phyloP scores from a whole-genome alignment of 2,113 vertebrate species.

The Speoplatyrhinus poulsoni region DNA sequence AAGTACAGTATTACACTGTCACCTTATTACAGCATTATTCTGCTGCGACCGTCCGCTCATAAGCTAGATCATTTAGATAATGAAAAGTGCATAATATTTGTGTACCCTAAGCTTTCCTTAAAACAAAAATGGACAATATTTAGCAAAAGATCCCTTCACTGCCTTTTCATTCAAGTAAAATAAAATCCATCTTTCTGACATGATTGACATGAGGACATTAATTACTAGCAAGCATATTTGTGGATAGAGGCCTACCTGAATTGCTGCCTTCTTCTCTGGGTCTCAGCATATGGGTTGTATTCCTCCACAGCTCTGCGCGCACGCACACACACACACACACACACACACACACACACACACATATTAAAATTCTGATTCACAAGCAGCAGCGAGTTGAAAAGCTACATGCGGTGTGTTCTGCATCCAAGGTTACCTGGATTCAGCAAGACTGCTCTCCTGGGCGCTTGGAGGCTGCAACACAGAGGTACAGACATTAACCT shows the following conservation, averaged over 20 bases:
- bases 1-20: conserved; percentile 32
- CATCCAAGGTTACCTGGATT: conserved; percentile 71
- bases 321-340: conserved; percentile 29
- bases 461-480: conserved; percentile 53
- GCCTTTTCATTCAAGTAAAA: neutral
- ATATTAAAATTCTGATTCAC: conserved; percentile 60
- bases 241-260: conserved; percentile 85
- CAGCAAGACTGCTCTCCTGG: conserved; percentile 56
- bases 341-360: conserved; percentile 30
- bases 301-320: conserved; percentile 87
- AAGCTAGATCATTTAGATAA: neutral
- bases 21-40: conserved; percentile 12
- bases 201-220: conserved; percentile 25
- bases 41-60: no score
- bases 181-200: conserved; percentile 20
- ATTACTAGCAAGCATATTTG: conserved; percentile 47
- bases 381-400: conserved; percentile 52
- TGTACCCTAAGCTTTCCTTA: neutral
- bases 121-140: neutral
- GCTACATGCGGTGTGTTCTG: conserved; percentile 41
- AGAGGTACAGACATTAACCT: conserved; percentile 44
- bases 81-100: neutral
- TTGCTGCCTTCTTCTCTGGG: conserved; percentile 90
- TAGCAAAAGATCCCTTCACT: neutral
- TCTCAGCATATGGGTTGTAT: conserved; percentile 86